Percentiles rank a stretch among this genome's conserved stretches.
phyloP scores from a whole-genome alignment of 2,888 invertebrate genomes.

The Aphodius sticticus region DNA sequence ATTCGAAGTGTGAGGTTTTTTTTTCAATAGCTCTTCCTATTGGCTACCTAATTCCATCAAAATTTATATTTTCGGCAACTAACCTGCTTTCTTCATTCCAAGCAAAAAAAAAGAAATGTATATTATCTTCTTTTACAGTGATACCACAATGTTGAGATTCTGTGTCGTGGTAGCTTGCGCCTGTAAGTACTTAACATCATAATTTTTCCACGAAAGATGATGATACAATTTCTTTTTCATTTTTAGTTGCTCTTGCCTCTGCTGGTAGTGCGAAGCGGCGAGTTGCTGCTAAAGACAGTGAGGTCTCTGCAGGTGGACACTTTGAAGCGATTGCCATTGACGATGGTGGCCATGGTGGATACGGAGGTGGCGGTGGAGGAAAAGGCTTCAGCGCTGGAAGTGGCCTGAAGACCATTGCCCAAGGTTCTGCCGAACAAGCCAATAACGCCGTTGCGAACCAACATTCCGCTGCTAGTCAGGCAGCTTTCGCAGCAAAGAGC shows the following conservation, averaged over 20 bases:
- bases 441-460: constrained; percentile 71
- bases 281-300: constrained; percentile 29
- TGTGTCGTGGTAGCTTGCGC: constrained; percentile 68
- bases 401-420: constrained; percentile 69
- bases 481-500: constrained; percentile 75
- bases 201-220: not conserved
- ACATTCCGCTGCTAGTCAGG: constrained; percentile 63
- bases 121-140: constrained; percentile 24
- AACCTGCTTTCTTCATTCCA: too few relatives aligned
- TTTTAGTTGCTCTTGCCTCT: constrained; percentile 61
- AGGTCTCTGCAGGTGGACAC: constrained; percentile 31
- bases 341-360: constrained; percentile 38
- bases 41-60: too few relatives aligned
- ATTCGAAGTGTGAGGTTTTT: too few relatives aligned
- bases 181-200: constrained; percentile 31
- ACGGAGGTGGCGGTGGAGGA: constrained; percentile 51
- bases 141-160: constrained; percentile 56
- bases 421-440: constrained; percentile 74
- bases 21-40: too few relatives aligned
- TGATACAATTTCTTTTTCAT: not conserved
- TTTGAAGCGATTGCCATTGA: constrained; percentile 29
- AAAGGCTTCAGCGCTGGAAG: constrained; percentile 67
- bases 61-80: too few relatives aligned
- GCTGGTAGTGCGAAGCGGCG: constrained; percentile 33
- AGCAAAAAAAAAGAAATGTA: constrained; percentile 9